A percentile compares a stretch with the other conserved stretches of the same genome.
phyloP scores from a whole-genome alignment of 2,113 vertebrate genomes.

The Rhabdomys dilectus region DNA sequence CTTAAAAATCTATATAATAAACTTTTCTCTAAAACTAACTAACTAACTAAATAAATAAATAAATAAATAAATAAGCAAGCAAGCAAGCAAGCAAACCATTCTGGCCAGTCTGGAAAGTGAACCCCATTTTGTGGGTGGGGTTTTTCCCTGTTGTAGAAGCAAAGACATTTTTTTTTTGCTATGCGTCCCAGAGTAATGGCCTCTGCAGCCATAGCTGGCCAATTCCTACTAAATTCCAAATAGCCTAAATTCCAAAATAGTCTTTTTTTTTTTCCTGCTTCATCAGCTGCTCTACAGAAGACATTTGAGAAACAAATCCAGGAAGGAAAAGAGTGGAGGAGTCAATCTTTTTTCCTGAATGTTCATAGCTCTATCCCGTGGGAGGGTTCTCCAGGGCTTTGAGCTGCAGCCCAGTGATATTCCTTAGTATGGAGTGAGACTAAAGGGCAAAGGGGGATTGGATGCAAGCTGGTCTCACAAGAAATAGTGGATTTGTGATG shows the following conservation, averaged over 20 bases:
- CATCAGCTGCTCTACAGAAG: constrained; percentile 81
- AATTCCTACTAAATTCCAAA: constrained; percentile 82
- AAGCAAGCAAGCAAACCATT: background rate
- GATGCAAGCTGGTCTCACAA: background rate
- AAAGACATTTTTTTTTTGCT: constrained; percentile 71
- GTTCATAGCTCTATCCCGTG: background rate
- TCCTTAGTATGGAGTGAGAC: background rate
- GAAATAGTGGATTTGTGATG: background rate
- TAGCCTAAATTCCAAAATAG: constrained; percentile 79
- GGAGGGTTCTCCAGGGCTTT: background rate
- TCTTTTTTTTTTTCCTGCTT: constrained; percentile 71
- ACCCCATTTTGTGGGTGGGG: constrained; percentile 57
- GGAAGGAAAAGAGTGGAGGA: constrained; percentile 64
- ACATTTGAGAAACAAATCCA: constrained; percentile 69
- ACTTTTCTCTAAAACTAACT: background rate
- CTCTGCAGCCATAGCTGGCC: constrained; percentile 73
- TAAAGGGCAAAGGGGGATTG: background rate
- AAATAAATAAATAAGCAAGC: background rate
- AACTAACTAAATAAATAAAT: background rate
- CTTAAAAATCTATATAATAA: background rate
- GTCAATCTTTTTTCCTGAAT: background rate
- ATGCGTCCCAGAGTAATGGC: constrained; percentile 59
- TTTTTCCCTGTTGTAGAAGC: constrained; percentile 74
- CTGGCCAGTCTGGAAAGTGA: background rate
- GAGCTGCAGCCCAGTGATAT: too few relatives aligned